Percentiles rank a stretch among this genome's conserved stretches.
These are phyloP conservation scores for Platycheirus rosarum DNA, from an alignment of 2,888 invertebrate genomes.

Conservation along the genomic window DNA sequence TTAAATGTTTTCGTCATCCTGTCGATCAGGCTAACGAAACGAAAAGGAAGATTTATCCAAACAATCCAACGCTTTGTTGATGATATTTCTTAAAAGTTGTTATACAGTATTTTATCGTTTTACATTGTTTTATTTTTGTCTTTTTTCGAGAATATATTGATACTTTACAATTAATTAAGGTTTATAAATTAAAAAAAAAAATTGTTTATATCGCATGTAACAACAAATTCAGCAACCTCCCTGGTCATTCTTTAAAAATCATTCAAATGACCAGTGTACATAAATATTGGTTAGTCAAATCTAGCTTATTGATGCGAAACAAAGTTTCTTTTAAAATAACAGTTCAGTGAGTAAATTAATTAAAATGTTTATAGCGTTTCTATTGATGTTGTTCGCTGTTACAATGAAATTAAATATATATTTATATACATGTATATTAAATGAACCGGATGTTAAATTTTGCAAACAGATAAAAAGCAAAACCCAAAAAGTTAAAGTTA, in stretches of 20 bases:
- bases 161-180: conserved; percentile 64
- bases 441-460: conserved; percentile 42
- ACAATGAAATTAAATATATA: conserved; percentile 46
- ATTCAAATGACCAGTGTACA: conserved; percentile 58
- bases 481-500: not conserved
- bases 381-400: conserved; percentile 70
- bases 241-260: conserved; percentile 43
- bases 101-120: conserved; percentile 74
- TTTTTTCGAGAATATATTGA: conserved; percentile 67
- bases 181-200: conserved; percentile 41
- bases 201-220: conserved; percentile 58
- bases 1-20: conserved; percentile 54
- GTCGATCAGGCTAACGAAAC: conserved; percentile 59
- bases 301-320: conserved; percentile 66
- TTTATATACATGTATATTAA: conserved; percentile 29
- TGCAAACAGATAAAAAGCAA: conserved; percentile 31
- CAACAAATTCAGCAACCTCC: conserved; percentile 57
- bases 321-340: conserved; percentile 45
- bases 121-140: conserved; percentile 64
- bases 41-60: conserved; percentile 59
- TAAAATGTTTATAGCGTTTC: conserved; percentile 62
- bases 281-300: conserved; percentile 67
- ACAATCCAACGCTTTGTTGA: conserved; percentile 63
- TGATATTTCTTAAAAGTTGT: conserved; percentile 71
- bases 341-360: conserved; percentile 37